These are phyloP conservation scores for Leptinotarsa rubiginosa DNA, from an alignment of 2,888 invertebrate genomes.

Conservation along the genomic window DNA sequence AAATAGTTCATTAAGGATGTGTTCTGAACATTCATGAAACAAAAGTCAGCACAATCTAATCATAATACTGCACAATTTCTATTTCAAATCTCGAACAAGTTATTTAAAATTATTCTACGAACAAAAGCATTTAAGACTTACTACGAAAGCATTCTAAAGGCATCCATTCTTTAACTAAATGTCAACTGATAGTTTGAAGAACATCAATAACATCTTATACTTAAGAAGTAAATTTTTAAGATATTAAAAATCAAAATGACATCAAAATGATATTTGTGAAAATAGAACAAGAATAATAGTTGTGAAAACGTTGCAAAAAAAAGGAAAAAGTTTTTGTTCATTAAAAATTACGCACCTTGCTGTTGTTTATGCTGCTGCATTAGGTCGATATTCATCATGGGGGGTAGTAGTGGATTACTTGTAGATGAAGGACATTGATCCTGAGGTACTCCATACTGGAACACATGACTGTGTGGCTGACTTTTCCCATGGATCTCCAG, in stretches of 20 bases:
- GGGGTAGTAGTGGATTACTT: slow-evolving; percentile 65
- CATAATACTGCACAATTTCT: too few species aligned
- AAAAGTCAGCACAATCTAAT: too few species aligned
- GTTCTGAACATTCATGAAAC: too few species aligned
- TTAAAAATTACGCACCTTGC: slow-evolving; percentile 47
- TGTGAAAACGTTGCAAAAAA: background rate
- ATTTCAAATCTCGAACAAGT: too few species aligned
- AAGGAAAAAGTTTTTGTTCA: background rate
- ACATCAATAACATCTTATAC: too few species aligned
- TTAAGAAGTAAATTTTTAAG: too few species aligned
- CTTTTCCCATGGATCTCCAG: slow-evolving; percentile 73
- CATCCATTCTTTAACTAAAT: too few species aligned
- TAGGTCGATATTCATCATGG: slow-evolving; percentile 68
- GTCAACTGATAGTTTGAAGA: background rate
- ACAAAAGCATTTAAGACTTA: too few species aligned
- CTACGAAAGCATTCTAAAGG: too few species aligned
- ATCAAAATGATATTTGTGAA: background rate
- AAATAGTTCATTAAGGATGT: too few species aligned
- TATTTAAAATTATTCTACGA: too few species aligned
- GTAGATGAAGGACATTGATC: slow-evolving; percentile 58
- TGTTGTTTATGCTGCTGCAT: slow-evolving; percentile 63
- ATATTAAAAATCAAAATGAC: too few species aligned
- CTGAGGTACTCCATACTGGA: slow-evolving; percentile 62
- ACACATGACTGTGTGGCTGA: slow-evolving; percentile 58
- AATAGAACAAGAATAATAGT: background rate